Base-by-base conservation (phyloP, 2,113 vertebrate genomes). In the Gasterosteus nipponicus region DNA sequence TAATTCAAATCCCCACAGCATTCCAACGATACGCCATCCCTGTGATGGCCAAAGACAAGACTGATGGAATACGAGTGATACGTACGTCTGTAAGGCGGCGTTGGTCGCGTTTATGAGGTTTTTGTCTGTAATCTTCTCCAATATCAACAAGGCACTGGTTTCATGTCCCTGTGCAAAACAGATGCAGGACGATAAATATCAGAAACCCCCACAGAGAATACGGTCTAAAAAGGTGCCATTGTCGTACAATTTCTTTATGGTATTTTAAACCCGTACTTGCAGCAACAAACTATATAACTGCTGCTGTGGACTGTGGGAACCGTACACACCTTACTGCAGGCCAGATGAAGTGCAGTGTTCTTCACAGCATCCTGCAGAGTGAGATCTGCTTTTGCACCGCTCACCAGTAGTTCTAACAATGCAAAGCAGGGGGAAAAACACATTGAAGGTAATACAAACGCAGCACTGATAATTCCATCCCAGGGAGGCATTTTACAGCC, bases 91-190 rank as follows among this genome's bases (percentile, higher is more conserved):
- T 94, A 99, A 96, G 93, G 97, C 96, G 93, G 97, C 91, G 2
- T 99, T 99, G 82, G 98, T 99, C 88, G 97, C 95, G 41, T 99
- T 99, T 92, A 99, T 99, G 93, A 99, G 96, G 95, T 99, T 99
- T 94, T 96, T 94, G 85, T 99, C 98, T 9, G 93, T 94, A 92
- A 98, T 97, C 95, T 99, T 99, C 94, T 99, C 97, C 93, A 99
- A 91, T 94, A 99, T 98, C 95, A 99, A 97, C 97, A 99, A 99
- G 97, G 97, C 98, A 98, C 98, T 98, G 93, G 97, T 99, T 97
- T 99, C 98, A 96, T 99, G 98, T 92, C 98, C 97, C 98, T 99
- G 87, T 72, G 90, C 80, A 86, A 92, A 78, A 73, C 3, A 71
- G n/a, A 10, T 12, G 31, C 2, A 77, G 38, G 10, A 44, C 5